Percentiles rank a stretch among this genome's conserved stretches.
Evolutionary conservation across 2,888 invertebrate genomes (phyloP).

Genomic region (Drosophila suboccidentalis): DNA sequence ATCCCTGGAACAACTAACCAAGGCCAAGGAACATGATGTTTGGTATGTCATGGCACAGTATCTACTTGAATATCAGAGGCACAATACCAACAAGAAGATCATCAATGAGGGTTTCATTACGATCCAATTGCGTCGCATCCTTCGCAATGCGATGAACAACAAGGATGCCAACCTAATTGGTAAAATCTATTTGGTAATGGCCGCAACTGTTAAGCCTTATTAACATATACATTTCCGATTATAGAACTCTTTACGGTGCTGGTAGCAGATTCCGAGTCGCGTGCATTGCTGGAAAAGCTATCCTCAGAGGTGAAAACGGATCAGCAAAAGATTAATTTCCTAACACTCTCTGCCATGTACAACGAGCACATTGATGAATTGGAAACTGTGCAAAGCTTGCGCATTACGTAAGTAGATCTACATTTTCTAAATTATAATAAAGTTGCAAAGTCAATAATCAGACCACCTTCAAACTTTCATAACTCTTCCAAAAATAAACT

Average conservation of each 20-base stretch:
- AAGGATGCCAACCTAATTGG: conserved; percentile 84
- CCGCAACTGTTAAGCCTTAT: not conserved
- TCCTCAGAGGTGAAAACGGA: conserved; percentile 81
- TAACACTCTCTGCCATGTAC: conserved; percentile 85
- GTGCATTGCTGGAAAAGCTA: conserved; percentile 73
- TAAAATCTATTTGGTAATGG: conserved; percentile 35
- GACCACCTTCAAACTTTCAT: too few relatives aligned
- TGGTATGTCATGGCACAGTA: conserved; percentile 84
- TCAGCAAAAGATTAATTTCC: conserved; percentile 82
- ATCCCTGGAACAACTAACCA: conserved; percentile 82
- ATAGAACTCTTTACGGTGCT: conserved; percentile 83
- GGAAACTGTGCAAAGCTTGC: conserved; percentile 70
- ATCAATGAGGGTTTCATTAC: conserved; percentile 79
- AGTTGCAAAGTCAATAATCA: too few relatives aligned
- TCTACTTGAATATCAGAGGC: conserved; percentile 80
- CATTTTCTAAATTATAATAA: not conserved
- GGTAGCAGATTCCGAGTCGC: conserved; percentile 74
- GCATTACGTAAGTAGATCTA: conserved; percentile 70
- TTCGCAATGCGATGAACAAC: conserved; percentile 81
- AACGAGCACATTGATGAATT: conserved; percentile 77
- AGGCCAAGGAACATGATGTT: conserved; percentile 82
- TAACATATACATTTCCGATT: not conserved
- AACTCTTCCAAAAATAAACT: too few relatives aligned
- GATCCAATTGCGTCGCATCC: conserved; percentile 78
- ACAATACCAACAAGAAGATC: conserved; percentile 61